Percentiles rank a stretch among this genome's conserved stretches.
phyloP scores from a whole-genome alignment of 2,113 vertebrate genomes.

The Coreoperca whiteheadi region DNA sequence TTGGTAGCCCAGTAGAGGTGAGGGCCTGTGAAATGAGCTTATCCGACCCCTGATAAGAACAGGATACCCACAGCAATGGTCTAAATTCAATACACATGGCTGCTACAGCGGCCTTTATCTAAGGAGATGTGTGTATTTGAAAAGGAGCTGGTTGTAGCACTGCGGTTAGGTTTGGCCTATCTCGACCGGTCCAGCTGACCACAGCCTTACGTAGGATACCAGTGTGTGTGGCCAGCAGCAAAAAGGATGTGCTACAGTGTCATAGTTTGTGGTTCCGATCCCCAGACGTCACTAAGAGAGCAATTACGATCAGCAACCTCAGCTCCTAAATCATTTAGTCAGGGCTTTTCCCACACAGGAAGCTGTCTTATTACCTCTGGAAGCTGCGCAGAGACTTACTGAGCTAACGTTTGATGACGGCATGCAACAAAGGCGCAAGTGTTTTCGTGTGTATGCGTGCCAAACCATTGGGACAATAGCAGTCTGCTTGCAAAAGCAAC shows the following conservation, averaged over 20 bases:
- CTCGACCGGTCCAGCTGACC: conserved; percentile 28
- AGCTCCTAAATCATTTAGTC: conserved; percentile 71
- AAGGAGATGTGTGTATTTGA: conserved; percentile 55
- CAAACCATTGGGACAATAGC: conserved; percentile 29
- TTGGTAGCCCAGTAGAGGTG: conserved; percentile 65
- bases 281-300: conserved; percentile 55
- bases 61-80: conserved; percentile 72
- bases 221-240: conserved; percentile 12
- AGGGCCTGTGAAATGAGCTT: conserved; percentile 77
- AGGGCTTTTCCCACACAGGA: conserved; percentile 64
- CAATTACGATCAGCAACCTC: conserved; percentile 60
- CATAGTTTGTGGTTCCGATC: conserved; percentile 58
- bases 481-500: conserved; percentile 49
- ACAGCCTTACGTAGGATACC: conserved; percentile 13
- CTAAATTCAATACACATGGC: conserved; percentile 77
- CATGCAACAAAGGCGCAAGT: conserved; percentile 56
- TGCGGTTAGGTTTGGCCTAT: conserved; percentile 13
- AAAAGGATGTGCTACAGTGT: conserved; percentile 41
- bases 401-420: conserved; percentile 52
- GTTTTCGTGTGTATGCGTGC: conserved; percentile 26
- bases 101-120: conserved; percentile 56
- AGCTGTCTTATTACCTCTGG: conserved; percentile 66
- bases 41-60: conserved; percentile 79
- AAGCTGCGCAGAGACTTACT: conserved; percentile 62
- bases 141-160: conserved; percentile 37